phyloP scores from a whole-genome alignment of 2,113 vertebrate species.

The Dasyurus viverrinus region DNA sequence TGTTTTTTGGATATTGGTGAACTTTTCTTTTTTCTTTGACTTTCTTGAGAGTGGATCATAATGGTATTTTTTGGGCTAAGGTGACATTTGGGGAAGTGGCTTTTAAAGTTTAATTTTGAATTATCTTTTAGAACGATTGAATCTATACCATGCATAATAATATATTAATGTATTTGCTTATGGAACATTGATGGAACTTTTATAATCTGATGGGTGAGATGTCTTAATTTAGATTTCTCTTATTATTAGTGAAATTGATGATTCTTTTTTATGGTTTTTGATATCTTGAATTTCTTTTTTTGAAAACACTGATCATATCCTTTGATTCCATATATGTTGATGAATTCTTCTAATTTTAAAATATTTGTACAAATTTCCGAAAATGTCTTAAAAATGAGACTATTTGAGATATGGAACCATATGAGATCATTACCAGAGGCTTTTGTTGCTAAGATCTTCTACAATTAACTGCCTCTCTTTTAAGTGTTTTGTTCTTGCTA shows the following conservation, averaged over 20 bases:
- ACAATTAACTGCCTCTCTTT: not conserved
- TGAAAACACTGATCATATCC: not conserved
- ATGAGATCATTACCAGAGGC: not conserved
- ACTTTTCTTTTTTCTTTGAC: not conserved
- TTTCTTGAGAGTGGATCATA: not conserved
- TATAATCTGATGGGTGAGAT: not conserved
- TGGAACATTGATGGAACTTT: not conserved
- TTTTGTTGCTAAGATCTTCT: not conserved
- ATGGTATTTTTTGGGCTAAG: not conserved
- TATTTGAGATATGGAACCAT: no score
- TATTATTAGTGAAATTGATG: not conserved
- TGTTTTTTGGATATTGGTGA: not conserved
- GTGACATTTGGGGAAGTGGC: not conserved
- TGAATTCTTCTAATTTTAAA: not conserved
- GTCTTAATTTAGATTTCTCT: not conserved
- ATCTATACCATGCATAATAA: not conserved
- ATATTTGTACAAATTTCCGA: not conserved
- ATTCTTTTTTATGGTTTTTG: not conserved
- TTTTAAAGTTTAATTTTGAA: not conserved
- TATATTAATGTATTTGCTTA: not conserved
- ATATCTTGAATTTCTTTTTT: not conserved
- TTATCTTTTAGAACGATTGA: not conserved
- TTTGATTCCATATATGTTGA: not conserved
- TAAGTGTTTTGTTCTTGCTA: not conserved
- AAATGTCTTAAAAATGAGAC: not conserved